A percentile compares a stretch with the other conserved stretches of the same genome.
Conservation (phyloP, 2,797 vertebrate genomes). For the Lepilemur septentrionalis region DNA sequence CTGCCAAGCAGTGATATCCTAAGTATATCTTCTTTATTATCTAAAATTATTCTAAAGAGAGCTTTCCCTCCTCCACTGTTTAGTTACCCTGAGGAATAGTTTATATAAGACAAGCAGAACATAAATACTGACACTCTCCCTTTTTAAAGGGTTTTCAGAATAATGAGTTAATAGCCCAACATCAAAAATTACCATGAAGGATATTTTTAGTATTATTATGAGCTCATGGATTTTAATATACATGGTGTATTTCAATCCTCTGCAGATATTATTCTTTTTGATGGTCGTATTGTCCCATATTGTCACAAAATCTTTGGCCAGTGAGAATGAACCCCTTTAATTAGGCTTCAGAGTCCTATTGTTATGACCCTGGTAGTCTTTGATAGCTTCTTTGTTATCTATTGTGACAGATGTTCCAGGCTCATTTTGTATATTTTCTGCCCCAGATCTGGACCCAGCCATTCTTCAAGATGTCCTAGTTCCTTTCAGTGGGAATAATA, state of each 20-base stretch:
- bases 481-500: background rate
- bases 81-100: background rate
- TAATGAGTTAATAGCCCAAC: slow-evolving; percentile 8
- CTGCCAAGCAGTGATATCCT: background rate
- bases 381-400: slow-evolving; percentile 68
- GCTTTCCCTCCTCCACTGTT: background rate
- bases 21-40: background rate
- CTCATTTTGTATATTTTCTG: slow-evolving; percentile 55
- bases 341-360: slow-evolving; percentile 32
- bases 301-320: background rate
- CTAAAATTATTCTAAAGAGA: background rate
- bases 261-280: slow-evolving; percentile 41
- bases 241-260: slow-evolving; percentile 46
- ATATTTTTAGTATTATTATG: slow-evolving; percentile 51
- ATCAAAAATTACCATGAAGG: background rate
- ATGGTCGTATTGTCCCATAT: slow-evolving; percentile 28
- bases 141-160: background rate
- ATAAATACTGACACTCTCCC: background rate
- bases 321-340: slow-evolving; percentile 54
- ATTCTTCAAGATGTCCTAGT: background rate
- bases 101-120: background rate
- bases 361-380: slow-evolving; percentile 37
- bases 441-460: slow-evolving; percentile 26
- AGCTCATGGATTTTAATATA: slow-evolving; percentile 42
- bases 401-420: slow-evolving; percentile 55